phyloP scores from a whole-genome alignment of 2,797 vertebrate species.

The Sandelia bainsii region DNA sequence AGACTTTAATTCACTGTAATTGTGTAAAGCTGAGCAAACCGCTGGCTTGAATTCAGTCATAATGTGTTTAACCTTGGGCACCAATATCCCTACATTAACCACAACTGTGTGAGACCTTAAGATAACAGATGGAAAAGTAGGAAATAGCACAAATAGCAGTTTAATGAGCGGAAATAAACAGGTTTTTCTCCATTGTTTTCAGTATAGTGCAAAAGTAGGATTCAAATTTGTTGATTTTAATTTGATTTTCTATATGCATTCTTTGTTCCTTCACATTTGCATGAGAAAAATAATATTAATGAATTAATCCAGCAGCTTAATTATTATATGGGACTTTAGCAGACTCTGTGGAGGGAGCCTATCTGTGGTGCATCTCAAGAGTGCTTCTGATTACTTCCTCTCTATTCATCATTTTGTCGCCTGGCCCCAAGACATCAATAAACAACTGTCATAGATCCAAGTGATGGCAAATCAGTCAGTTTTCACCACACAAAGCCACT shows the following conservation, averaged over 20 bases:
- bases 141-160: constrained; percentile 8
- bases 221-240: constrained; percentile 10
- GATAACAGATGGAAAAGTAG: constrained; percentile 30
- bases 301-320: constrained; percentile 56
- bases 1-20: constrained; percentile 80
- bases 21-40: constrained; percentile 70
- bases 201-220: not conserved
- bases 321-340: constrained; percentile 57
- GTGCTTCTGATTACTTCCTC: constrained; percentile 79
- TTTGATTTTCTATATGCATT: constrained; percentile 17
- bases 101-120: constrained; percentile 35
- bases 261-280: constrained; percentile 42
- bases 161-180: constrained; percentile 3
- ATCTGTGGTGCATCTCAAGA: constrained; percentile 74
- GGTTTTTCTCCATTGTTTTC: constrained; percentile 7
- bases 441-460: constrained; percentile 79
- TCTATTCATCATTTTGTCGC: constrained; percentile 80
- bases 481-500: constrained; percentile 69
- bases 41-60: constrained; percentile 40
- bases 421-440: constrained; percentile 80
- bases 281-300: constrained; percentile 60
- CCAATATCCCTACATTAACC: constrained; percentile 51
- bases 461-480: constrained; percentile 74
- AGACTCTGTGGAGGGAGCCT: constrained; percentile 52
- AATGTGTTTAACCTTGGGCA: constrained; percentile 70